Percentiles rank a stretch among this genome's conserved stretches.
These are phyloP conservation scores for Papilio xuthus DNA, from an alignment of 1,140 invertebrate species.

Conservation along the genomic window DNA sequence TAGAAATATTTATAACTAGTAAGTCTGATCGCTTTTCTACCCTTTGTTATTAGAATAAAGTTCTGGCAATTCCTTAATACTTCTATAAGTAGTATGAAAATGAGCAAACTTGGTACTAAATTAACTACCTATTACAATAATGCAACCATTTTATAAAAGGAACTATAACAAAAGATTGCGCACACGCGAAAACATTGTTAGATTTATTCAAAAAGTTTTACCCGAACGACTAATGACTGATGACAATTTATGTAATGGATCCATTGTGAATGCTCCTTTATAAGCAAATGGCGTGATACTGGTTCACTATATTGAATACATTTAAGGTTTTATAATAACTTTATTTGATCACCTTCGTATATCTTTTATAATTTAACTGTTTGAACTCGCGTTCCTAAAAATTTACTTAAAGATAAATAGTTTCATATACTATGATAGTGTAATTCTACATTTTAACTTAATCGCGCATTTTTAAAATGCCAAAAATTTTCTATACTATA, in stretches of 20 bases:
- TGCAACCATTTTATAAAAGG: slow-evolving; percentile 40
- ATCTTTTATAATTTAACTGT: neutral
- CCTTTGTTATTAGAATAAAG: neutral
- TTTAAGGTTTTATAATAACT: neutral
- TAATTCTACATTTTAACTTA: too few species aligned
- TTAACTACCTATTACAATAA: slow-evolving; percentile 31
- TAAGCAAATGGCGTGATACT: slow-evolving; percentile 63
- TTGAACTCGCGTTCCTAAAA: neutral
- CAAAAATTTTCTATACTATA: too few species aligned
- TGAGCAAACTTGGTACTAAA: neutral
- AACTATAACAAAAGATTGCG: slow-evolving; percentile 46
- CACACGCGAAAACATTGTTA: slow-evolving; percentile 74
- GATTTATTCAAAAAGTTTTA: slow-evolving; percentile 42
- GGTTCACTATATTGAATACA: neutral
- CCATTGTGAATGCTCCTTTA: slow-evolving; percentile 67
- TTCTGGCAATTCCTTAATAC: neutral
- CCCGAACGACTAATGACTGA: slow-evolving; percentile 48
- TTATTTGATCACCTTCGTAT: neutral
- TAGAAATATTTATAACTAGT: too few species aligned
- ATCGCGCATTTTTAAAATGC: too few species aligned
- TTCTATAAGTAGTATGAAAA: neutral
- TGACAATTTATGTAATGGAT: slow-evolving; percentile 76
- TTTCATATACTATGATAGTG: too few species aligned
- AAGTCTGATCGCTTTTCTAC: neutral
- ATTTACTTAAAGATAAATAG: too few species aligned